phyloP scores from a whole-genome alignment of 2,888 invertebrate species.

The Volucella inflata region DNA sequence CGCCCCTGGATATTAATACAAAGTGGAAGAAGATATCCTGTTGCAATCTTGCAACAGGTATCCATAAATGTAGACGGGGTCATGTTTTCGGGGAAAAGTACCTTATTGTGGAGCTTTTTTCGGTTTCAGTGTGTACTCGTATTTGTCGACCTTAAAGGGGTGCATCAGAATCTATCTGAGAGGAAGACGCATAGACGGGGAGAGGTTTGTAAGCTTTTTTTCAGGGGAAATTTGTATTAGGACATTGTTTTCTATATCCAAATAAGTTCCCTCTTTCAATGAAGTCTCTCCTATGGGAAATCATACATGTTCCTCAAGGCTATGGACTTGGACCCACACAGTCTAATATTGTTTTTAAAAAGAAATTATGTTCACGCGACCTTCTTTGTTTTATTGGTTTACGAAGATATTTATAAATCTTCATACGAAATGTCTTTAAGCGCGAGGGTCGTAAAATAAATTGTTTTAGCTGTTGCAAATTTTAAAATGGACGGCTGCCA shows the following conservation, averaged over 20 bases:
- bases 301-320: constrained; percentile 11
- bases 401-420: no score
- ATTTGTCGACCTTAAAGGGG: constrained; percentile 43
- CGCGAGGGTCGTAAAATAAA: no score
- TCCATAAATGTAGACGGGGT: constrained; percentile 16
- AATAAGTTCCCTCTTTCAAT: not conserved
- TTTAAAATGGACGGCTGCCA: no score
- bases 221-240: not conserved
- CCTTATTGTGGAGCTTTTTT: constrained; percentile 14
- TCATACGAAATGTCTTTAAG: no score
- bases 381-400: no score
- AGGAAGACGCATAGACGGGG: not conserved
- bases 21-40: constrained; percentile 30
- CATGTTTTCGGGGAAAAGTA: not conserved
- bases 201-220: not conserved
- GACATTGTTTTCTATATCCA: no score
- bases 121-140: constrained; percentile 35
- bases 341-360: no score
- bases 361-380: not conserved
- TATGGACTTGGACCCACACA: not conserved
- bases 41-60: constrained; percentile 73
- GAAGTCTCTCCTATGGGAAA: not conserved
- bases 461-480: no score
- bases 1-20: constrained; percentile 20
- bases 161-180: not conserved